These are phyloP conservation scores for Sepioteuthis lessoniana DNA, from an alignment of 2,888 invertebrate genomes.

Conservation along the genomic window DNA sequence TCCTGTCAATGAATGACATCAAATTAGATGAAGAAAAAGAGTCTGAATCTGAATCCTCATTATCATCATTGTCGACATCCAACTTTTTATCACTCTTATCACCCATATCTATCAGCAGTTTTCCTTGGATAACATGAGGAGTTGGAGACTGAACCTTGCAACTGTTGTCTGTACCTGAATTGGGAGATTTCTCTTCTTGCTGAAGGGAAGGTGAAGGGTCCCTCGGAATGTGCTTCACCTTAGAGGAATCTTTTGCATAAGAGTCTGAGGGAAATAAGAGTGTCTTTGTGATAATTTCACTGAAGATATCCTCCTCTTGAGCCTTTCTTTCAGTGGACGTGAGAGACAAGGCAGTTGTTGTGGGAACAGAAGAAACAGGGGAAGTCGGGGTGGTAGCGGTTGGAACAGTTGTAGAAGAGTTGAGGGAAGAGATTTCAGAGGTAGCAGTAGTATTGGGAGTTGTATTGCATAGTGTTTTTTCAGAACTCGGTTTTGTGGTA, in stretches of 20 bases:
- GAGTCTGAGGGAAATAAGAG: background rate
- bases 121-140: background rate
- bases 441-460: background rate
- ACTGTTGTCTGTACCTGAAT: background rate
- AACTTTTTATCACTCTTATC: background rate
- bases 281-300: background rate
- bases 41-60: background rate
- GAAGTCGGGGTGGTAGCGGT: background rate
- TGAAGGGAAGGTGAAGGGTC: background rate
- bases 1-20: background rate
- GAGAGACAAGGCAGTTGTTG: background rate
- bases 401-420: background rate
- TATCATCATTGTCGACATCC: background rate
- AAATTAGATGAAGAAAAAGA: background rate
- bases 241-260: background rate
- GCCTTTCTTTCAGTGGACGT: background rate
- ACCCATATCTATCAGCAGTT: constrained; percentile 9
- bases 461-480: background rate
- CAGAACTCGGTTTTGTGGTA: background rate
- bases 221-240: background rate
- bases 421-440: background rate
- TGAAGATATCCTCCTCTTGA: background rate
- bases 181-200: background rate
- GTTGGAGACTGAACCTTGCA: background rate
- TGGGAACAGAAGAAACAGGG: background rate